These are phyloP conservation scores for Gadopsis marmoratus DNA, from an alignment of 2,797 vertebrate species.

Conservation along the genomic window DNA sequence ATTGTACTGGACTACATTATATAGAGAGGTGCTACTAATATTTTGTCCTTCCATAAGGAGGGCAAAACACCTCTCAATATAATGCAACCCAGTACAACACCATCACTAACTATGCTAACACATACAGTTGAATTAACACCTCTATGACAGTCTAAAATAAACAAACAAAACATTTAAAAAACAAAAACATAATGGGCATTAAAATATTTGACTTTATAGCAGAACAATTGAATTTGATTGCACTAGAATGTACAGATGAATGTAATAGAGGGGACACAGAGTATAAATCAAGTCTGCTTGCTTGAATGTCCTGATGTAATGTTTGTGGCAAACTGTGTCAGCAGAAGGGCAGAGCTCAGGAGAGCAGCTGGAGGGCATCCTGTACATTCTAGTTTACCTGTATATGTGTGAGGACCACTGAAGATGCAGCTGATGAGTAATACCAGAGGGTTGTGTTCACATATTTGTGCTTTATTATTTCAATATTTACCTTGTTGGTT, in stretches of 20 bases:
- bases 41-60: neutral
- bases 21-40: neutral
- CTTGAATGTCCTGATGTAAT: conserved; percentile 7
- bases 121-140: neutral
- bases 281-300: neutral
- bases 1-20: neutral
- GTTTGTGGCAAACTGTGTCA: neutral
- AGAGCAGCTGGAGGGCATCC: neutral
- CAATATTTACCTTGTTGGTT: neutral
- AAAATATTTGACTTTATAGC: neutral
- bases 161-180: neutral
- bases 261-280: neutral
- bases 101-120: neutral
- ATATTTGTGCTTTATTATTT: neutral
- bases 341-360: neutral
- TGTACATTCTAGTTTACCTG: neutral
- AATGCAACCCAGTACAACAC: too few relatives aligned
- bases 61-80: neutral
- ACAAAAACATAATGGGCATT: neutral
- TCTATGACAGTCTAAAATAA: neutral
- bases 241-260: neutral
- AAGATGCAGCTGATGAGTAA: conserved; percentile 2
- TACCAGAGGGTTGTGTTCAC: neutral
- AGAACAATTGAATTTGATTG: neutral
- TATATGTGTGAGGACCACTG: neutral